A percentile compares a stretch with the other conserved stretches of the same genome.
Conservation (phyloP, 2,888 invertebrate species). For the Gymnosoma rotundatum region DNA sequence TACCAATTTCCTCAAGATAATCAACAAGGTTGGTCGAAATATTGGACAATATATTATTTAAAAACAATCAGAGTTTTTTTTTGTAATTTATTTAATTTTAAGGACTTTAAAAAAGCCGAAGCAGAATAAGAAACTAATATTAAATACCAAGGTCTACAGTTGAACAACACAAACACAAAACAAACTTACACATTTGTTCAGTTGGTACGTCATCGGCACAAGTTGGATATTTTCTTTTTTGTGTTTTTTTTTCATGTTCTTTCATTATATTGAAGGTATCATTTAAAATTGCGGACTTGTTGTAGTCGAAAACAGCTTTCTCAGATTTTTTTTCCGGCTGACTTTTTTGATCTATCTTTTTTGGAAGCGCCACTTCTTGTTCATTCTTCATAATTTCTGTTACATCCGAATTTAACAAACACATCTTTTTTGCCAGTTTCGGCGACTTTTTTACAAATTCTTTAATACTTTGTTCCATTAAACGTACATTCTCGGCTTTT, state of each 20-base stretch:
- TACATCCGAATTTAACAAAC: conserved; percentile 78
- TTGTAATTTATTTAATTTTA: too few relatives aligned
- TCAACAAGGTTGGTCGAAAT: too few relatives aligned
- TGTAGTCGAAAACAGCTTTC: not conserved
- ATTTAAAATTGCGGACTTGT: conserved; percentile 61
- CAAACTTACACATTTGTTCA: conserved; percentile 79
- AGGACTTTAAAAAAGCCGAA: too few relatives aligned
- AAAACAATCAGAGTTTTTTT: too few relatives aligned
- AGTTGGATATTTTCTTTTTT: conserved; percentile 82
- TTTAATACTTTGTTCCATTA: conserved; percentile 86
- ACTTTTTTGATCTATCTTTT: not conserved
- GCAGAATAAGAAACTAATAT: too few relatives aligned
- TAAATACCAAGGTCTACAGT: too few relatives aligned
- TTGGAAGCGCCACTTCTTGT: not conserved
- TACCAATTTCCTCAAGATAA: too few relatives aligned
- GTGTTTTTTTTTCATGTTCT: conserved; percentile 82
- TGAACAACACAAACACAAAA: too few relatives aligned
- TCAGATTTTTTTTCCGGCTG: not conserved
- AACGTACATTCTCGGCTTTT: conserved; percentile 83
- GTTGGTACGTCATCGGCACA: conserved; percentile 79
- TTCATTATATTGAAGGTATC: conserved; percentile 83
- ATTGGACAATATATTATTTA: too few relatives aligned
- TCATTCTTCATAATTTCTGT: conserved; percentile 29
- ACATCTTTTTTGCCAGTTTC: conserved; percentile 84
- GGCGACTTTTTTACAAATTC: conserved; percentile 86